Base-by-base conservation (phyloP, 1,140 invertebrate species). In the Phocides pigmalion region DNA sequence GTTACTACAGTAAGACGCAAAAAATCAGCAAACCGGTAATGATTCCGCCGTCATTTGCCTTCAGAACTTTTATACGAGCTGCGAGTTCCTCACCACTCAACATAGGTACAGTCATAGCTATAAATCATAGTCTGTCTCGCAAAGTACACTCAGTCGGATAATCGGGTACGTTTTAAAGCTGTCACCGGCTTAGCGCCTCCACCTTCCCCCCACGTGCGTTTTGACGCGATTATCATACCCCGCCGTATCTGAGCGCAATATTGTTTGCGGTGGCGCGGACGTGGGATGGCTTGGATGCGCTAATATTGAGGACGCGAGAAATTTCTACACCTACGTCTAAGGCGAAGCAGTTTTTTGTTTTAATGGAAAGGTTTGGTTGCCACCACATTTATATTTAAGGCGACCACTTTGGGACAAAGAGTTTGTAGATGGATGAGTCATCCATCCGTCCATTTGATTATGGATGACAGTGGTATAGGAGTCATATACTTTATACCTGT, bases 191-290 rank as follows among this genome's bases (percentile, higher is more conserved):
- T 87, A 88, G 78, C 79, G 53, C 71, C 72, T 54, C 75, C 72
- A 58, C 63, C 9, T 64, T 46, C 66, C 64, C 17, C 61, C 51
- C 64, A 87, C 85, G 84, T 88, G 85, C 85, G 85, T 88, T 90
- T 88, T 90, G 84, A 90, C 87, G 86, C 84, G 87, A 90, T 90
- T 90, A 90, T 90, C 86, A 88, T 90, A 87, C 83, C 84, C 83
- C 73, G 78, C 56, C 84, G 84, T 90, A 88, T 90, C 85, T 84
- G 76, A 69, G 83, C 76, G 82, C 84, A 87, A 89, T 89, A 88
- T 89, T 89, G 87, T 89, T 88, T 84, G 81, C 62, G 62, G 46
- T 66, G 16, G n/a, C 19, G 15, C 14, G 0, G 74, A 75, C 64
- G 46, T 63, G 22, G 4, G 68, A 81, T 63, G 17, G 14, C n/a